phyloP scores from a whole-genome alignment of 2,797 vertebrate species.

The Anguilla marmorata region DNA sequence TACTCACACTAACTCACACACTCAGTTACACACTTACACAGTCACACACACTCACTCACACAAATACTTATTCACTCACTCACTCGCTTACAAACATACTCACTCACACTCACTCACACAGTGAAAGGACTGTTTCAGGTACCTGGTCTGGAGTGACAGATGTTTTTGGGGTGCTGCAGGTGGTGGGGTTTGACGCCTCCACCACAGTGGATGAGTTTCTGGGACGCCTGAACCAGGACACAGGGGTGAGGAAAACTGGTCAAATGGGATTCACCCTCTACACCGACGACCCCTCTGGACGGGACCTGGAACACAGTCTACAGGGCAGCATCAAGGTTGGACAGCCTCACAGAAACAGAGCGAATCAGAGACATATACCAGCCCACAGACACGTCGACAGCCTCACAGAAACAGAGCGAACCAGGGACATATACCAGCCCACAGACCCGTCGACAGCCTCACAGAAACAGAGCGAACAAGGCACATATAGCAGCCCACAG shows the following conservation, averaged over 20 bases:
- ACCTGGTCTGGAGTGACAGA: background rate
- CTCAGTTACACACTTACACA: background rate
- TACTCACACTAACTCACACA: background rate
- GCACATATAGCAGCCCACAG: background rate
- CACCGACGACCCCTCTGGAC: constrained; percentile 92
- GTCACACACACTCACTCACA: constrained; percentile 8
- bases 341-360: constrained; percentile 1
- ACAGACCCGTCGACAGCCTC: too few species aligned
- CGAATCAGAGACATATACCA: background rate
- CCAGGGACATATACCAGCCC: background rate
- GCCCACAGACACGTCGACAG: background rate
- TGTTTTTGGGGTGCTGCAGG: constrained; percentile 66
- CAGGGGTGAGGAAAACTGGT: constrained; percentile 84
- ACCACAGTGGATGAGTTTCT: constrained; percentile 98
- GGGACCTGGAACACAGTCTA: constrained; percentile 88
- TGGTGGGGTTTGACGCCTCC: constrained; percentile 94
- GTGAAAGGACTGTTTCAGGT: background rate
- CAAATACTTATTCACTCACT: background rate
- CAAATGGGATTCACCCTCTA: constrained; percentile 92
- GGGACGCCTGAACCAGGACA: constrained; percentile 90
- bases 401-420: background rate
- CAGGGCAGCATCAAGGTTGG: constrained; percentile 90
- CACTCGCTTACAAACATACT: background rate
- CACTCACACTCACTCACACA: constrained; percentile 13
- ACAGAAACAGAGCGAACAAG: background rate